Conservation (phyloP, 2,888 invertebrate species). For the Argynnis bischoffii region DNA sequence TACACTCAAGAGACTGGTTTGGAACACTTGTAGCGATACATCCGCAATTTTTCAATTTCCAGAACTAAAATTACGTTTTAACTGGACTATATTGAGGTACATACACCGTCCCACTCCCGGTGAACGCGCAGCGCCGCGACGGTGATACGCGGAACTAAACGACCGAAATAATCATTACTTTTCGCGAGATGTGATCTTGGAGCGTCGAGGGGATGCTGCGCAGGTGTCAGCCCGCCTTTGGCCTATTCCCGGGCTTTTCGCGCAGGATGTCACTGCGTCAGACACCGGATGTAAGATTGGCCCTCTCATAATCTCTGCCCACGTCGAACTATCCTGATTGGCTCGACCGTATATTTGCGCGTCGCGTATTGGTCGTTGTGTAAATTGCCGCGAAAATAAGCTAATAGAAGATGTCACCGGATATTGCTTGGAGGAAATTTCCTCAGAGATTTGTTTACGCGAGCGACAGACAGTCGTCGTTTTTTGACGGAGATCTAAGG, state of each 20-base stretch:
- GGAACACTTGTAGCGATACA: slow-evolving; percentile 45
- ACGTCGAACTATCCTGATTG: slow-evolving; percentile 60
- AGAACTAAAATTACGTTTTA: slow-evolving; percentile 69
- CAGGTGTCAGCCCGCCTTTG: slow-evolving; percentile 64
- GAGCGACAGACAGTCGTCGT: slow-evolving; percentile 58
- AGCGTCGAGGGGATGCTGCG: slow-evolving; percentile 73
- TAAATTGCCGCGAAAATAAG: slow-evolving; percentile 63
- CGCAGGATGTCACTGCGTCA: slow-evolving; percentile 71
- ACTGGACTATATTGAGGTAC: slow-evolving; percentile 63
- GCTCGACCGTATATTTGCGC: slow-evolving; percentile 44
- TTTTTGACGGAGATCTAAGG: slow-evolving; percentile 60
- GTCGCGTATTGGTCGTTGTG: slow-evolving; percentile 53
- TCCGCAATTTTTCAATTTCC: slow-evolving; percentile 65
- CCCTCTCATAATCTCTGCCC: slow-evolving; percentile 59
- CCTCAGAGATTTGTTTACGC: slow-evolving; percentile 77
- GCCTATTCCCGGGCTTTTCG: slow-evolving; percentile 76
- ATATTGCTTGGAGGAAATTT: slow-evolving; percentile 74
- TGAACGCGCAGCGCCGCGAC: slow-evolving; percentile 63
- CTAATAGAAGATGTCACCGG: slow-evolving; percentile 65
- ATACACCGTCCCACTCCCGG: slow-evolving; percentile 63
- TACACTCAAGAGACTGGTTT: slow-evolving; percentile 21
- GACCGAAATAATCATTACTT: slow-evolving; percentile 83
- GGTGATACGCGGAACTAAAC: slow-evolving; percentile 74
- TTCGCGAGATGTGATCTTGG: slow-evolving; percentile 80
- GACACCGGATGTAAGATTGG: slow-evolving; percentile 72